Evolutionary conservation across 2,113 vertebrate genomes (phyloP), one percentile per base, ranked within the genome.

Genomic region (Pterocles gutturalis): DNA sequence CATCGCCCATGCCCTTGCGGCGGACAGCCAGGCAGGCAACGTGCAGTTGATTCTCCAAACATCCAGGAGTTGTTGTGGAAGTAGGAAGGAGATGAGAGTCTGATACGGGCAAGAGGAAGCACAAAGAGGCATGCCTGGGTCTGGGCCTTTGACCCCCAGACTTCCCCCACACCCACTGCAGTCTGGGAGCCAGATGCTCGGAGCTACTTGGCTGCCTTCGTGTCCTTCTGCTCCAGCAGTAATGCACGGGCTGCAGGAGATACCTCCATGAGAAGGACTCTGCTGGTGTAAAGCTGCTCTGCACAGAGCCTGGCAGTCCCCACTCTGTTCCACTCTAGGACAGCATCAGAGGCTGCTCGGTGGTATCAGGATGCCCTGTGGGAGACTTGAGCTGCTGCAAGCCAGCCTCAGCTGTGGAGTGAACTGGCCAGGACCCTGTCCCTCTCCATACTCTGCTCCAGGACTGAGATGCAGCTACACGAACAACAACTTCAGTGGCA

Each of bases 41-140:
- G 9, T 0, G 14, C 80, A 88, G 80, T n/a, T 87, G 76, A 69
- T 95, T 82, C 89, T 80, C 90, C 94, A 94, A 95, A 96, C 94
- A 95, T 89, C 73, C 92, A 84, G 82, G 73, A 92, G 88, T 41
- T 91, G 66, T 73, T 94, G 57, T 24, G n/a, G 77, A 95, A 97
- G 83, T 38, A 78, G 83, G 71, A 96, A 95, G 91, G 62, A 96
- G 83, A 94, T 84, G 58, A 21, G 49, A 90, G 48, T 24, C 46
- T 0, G 17, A 95, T 75, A 95, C 0, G 9, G 71, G 54, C 1
- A 0, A 94, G 33, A 95, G 73, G 83, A 95, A 96, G 92, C 82
- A 26, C 78, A 75, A 38, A 78, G 2, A 82, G 77, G 25, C 70
- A 91, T 80, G 92, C 73, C 91, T 91, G 91, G 34, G 58, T 75